A percentile compares a stretch with the other conserved stretches of the same genome.
Evolutionary conservation across 2,888 invertebrate species (phyloP).

Genomic region (Acanthoscelides obtectus): DNA sequence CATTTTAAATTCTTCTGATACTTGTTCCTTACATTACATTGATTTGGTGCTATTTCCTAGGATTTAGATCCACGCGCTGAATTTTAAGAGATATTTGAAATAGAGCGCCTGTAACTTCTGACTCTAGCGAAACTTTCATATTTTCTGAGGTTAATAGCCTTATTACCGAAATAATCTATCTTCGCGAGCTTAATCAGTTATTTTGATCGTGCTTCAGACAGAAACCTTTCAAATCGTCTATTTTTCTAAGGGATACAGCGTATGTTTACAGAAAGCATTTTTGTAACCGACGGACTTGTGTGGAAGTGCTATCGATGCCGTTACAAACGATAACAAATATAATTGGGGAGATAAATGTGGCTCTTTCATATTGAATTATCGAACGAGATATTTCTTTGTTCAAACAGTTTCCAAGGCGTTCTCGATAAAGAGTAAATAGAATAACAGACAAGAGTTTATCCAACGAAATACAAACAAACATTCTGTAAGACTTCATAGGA

Average conservation of each 20-base stretch:
- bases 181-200: too few species aligned
- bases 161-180: too few species aligned
- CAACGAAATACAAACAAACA: background rate
- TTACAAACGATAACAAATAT: background rate
- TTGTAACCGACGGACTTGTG: background rate
- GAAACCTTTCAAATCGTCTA: background rate
- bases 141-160: too few species aligned
- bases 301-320: background rate
- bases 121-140: too few species aligned
- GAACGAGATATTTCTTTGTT: background rate
- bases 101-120: too few species aligned
- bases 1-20: too few species aligned
- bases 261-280: background rate
- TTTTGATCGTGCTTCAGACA: background rate
- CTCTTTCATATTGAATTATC: background rate
- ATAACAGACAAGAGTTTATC: background rate
- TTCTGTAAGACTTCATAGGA: background rate
- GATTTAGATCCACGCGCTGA: too few species aligned
- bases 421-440: background rate
- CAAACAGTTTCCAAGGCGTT: background rate
- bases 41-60: too few species aligned
- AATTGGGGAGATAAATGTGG: background rate
- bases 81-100: too few species aligned
- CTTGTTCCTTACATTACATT: too few species aligned
- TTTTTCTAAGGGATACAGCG: background rate